phyloP scores from a whole-genome alignment of 2,797 vertebrate species.

The Miichthys miiuy region DNA sequence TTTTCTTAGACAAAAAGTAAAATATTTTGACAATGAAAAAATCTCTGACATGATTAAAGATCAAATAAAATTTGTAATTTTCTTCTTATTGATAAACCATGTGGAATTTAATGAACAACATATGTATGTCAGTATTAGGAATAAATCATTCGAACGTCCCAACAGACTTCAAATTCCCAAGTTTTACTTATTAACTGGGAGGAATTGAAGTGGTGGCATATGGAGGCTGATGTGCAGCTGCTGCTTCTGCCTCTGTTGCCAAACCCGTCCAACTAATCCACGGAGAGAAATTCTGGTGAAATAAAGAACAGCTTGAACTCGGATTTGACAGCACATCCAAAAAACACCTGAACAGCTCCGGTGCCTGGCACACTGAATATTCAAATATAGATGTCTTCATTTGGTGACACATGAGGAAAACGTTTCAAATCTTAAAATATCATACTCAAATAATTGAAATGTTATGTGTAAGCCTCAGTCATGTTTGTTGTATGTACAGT shows the following conservation, averaged over 20 bases:
- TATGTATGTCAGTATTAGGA: background rate
- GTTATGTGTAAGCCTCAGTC: background rate
- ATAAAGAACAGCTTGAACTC: constrained; percentile 44
- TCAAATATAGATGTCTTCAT: constrained; percentile 20
- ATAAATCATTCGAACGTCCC: constrained; percentile 15
- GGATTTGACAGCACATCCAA: constrained; percentile 17
- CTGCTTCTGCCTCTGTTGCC: constrained; percentile 45
- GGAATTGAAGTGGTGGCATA: constrained; percentile 32
- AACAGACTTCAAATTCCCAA: background rate
- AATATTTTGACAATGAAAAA: constrained; percentile 11
- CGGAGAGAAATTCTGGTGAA: constrained; percentile 37
- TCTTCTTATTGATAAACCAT: constrained; percentile 5
- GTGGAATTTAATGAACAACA: constrained; percentile 6
- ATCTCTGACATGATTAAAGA: background rate
- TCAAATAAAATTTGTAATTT: constrained; percentile 12
- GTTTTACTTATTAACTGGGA: constrained; percentile 25
- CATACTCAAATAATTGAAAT: constrained; percentile 1
- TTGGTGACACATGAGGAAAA: background rate
- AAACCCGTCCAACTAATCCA: constrained; percentile 33
- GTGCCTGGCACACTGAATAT: constrained; percentile 6
- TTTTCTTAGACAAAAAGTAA: background rate
- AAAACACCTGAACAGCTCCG: constrained; percentile 18
- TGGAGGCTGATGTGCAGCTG: constrained; percentile 56
- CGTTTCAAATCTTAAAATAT: background rate
- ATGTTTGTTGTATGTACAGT: background rate